These are phyloP conservation scores for Collichthys lucidus DNA, from an alignment of 2,113 vertebrate species.

Conservation along the genomic window DNA sequence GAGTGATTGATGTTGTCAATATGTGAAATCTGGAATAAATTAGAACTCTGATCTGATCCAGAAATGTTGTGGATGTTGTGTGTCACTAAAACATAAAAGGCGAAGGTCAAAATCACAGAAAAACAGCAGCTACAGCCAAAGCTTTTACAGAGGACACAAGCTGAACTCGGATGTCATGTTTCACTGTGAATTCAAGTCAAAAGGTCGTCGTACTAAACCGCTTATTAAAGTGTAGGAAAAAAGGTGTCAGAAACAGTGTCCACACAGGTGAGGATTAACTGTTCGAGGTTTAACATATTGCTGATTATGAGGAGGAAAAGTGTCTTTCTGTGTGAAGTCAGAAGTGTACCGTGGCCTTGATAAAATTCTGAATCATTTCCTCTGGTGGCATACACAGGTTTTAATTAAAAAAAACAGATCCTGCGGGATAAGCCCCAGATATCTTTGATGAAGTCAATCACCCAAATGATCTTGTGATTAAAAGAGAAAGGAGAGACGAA, in stretches of 20 bases:
- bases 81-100: conserved; percentile 7
- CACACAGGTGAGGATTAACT: background rate
- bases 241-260: background rate
- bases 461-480: conserved; percentile 64
- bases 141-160: background rate
- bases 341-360: conserved; percentile 68
- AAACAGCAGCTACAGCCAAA: background rate
- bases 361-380: conserved; percentile 67
- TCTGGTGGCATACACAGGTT: conserved; percentile 68
- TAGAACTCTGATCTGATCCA: conserved; percentile 59
- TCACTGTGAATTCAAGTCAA: background rate
- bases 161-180: background rate
- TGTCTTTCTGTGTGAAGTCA: conserved; percentile 10
- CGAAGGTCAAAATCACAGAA: conserved; percentile 36
- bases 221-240: background rate
- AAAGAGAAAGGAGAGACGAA: conserved; percentile 26
- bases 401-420: conserved; percentile 71
- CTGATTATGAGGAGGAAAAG: background rate
- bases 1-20: conserved; percentile 79
- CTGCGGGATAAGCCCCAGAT: conserved; percentile 74
- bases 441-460: conserved; percentile 71
- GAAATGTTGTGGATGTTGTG: conserved; percentile 53
- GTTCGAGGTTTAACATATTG: conserved; percentile 5
- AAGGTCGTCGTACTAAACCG: background rate
- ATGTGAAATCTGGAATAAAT: conserved; percentile 70